Evolutionary conservation across 2,888 invertebrate genomes (phyloP), one percentile per base, ranked within the genome.

Genomic region (Pristionchus maxplancki): DNA sequence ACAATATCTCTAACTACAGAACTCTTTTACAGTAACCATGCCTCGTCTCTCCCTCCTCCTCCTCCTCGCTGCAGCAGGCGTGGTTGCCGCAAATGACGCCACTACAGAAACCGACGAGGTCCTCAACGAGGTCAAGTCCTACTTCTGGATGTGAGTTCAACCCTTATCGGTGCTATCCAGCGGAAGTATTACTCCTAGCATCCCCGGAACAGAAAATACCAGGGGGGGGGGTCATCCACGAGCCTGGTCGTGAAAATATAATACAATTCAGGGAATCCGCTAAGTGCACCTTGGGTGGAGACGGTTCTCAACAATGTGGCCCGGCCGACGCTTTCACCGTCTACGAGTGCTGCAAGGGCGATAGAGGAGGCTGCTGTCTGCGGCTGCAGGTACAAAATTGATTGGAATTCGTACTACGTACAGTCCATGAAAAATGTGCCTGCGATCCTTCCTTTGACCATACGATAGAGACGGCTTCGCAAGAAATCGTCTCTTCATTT

Each of bases 81-180:
- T 48, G 9, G 78, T 78, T 4, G 78, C 78, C 5, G 78, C 78
- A 1, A 48, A 78, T 28, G 44, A 48, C 6, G 78, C 48, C 78
- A n/a, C n/a, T n/a, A n/a, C n/a, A n/a, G n/a, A n/a, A n/a, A n/a
- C n/a, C n/a, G n/a, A n/a, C n/a, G n/a, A n/a, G n/a, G n/a, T 78
- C 78, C 48, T 78, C 44, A 48, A 28, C 78, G 48, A 78, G 78
- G 48, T 78, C 78, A 78, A 78, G 48, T 78, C 78, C n/a, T 78
- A 78, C 28, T 48, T 78, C 0, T 78, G 78, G 78, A 78, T 28
- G 78, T 78, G 28, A 44, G 71, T 71, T 4, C 6, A 17, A n/a
- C n/a, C n/a, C n/a, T n/a, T n/a, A n/a, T 58, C 58, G 58, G 58
- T 58, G 58, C 58, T 58, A 58, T 24, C 58, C 5, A 58, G 58